These are phyloP conservation scores for Saxidomus purpurata DNA, from an alignment of 1,140 invertebrate species.

Conservation along the genomic window DNA sequence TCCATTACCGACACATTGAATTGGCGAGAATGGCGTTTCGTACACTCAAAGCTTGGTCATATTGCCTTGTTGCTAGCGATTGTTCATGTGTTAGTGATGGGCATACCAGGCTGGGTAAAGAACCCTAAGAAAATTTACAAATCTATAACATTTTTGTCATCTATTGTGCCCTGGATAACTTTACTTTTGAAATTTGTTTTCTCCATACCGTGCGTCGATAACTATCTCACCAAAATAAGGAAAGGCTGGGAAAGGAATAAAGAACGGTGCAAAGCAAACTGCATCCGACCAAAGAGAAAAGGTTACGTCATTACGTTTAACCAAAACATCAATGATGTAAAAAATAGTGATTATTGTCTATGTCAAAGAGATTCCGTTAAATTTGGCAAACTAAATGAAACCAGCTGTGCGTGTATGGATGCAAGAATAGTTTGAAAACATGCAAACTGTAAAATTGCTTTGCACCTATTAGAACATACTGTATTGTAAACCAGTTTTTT, in stretches of 20 bases:
- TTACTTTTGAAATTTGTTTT: slow-evolving; percentile 77
- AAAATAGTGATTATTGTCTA: no score
- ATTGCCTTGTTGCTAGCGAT: slow-evolving; percentile 76
- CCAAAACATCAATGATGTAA: slow-evolving; percentile 39
- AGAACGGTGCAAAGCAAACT: slow-evolving; percentile 64
- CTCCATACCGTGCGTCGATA: slow-evolving; percentile 71
- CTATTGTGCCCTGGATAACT: slow-evolving; percentile 76
- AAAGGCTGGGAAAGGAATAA: slow-evolving; percentile 76
- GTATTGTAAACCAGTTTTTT: no score
- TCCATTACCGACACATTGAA: slow-evolving; percentile 81
- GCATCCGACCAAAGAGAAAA: slow-evolving; percentile 47
- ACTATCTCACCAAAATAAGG: slow-evolving; percentile 75
- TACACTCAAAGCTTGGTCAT: slow-evolving; percentile 83
- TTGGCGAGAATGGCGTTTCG: slow-evolving; percentile 83
- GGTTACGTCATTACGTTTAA: neutral
- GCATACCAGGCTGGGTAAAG: slow-evolving; percentile 76
- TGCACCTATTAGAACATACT: no score
- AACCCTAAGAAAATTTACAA: slow-evolving; percentile 62
- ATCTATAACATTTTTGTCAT: slow-evolving; percentile 79
- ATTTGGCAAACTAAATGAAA: no score
- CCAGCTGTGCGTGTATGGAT: no score
- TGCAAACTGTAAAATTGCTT: no score
- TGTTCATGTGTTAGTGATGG: slow-evolving; percentile 80
- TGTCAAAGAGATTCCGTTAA: no score
- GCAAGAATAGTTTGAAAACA: no score